phyloP scores from a whole-genome alignment of 92 coral and sea anemone genomes.

The Bergia sp. region DNA sequence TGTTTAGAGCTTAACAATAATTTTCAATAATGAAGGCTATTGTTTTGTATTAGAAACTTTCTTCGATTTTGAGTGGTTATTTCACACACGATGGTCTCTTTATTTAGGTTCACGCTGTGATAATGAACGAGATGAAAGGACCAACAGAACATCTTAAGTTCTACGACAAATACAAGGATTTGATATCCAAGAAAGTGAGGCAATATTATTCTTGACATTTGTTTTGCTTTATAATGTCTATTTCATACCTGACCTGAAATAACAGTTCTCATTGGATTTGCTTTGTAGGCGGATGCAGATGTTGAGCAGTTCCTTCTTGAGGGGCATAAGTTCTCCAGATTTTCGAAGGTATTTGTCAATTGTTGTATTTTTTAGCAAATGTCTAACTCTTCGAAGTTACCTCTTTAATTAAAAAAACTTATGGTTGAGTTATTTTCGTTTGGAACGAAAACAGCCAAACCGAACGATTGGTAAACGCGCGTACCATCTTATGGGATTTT shows the following conservation, averaged over 20 bases:
- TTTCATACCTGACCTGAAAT: not conserved
- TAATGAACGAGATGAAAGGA: constrained; percentile 91
- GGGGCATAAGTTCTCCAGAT: constrained; percentile 94
- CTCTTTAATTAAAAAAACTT: too few relatives aligned
- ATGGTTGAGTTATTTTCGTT: too few relatives aligned
- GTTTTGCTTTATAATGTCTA: not conserved
- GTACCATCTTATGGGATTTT: too few relatives aligned
- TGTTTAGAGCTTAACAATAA: too few relatives aligned
- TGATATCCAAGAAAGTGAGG: constrained; percentile 83
- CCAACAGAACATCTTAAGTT: constrained; percentile 92
- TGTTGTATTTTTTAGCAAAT: not conserved
- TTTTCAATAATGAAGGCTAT: too few relatives aligned
- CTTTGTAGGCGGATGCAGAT: constrained; percentile 86
- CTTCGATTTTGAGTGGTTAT: too few relatives aligned
- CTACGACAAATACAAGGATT: constrained; percentile 91
- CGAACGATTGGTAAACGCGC: too few relatives aligned
- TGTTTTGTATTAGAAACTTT: too few relatives aligned
- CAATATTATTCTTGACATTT: not conserved
- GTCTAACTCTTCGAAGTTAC: not conserved
- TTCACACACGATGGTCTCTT: too few relatives aligned
- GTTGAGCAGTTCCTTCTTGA: constrained; percentile 94
- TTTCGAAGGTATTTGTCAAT: constrained; percentile 79
- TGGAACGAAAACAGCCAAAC: too few relatives aligned
- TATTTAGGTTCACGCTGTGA: constrained; percentile 79
- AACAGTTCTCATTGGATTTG: not conserved